phyloP scores from a whole-genome alignment of 2,797 vertebrate genomes.

The Chaunax sp. region DNA sequence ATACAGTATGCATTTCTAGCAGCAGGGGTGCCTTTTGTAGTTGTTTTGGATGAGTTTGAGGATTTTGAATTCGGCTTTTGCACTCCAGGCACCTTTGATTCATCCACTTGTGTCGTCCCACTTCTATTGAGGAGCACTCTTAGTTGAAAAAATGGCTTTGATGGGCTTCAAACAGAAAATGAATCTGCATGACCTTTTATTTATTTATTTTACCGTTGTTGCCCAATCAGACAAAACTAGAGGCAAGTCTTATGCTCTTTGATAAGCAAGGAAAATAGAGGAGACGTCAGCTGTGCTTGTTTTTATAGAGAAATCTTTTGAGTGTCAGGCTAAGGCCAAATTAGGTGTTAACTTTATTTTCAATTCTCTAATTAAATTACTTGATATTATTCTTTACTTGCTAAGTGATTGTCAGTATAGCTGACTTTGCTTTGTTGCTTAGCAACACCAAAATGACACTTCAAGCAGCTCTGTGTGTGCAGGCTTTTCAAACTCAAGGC shows the following conservation, averaged over 20 bases:
- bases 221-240: slow-evolving; percentile 20
- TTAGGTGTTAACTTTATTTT: slow-evolving; percentile 35
- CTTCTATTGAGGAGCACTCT: slow-evolving; percentile 48
- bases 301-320: slow-evolving; percentile 12
- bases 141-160: too few relatives aligned
- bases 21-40: slow-evolving; percentile 41
- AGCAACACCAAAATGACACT: slow-evolving; percentile 54
- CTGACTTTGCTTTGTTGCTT: slow-evolving; percentile 50
- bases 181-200: neutral
- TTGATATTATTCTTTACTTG: slow-evolving; percentile 31
- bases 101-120: slow-evolving; percentile 40
- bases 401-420: slow-evolving; percentile 41
- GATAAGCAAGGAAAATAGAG: neutral
- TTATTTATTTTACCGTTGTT: neutral
- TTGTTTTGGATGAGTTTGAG: slow-evolving; percentile 50
- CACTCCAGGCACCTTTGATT: slow-evolving; percentile 42
- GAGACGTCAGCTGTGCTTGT: neutral
- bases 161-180: slow-evolving; percentile 25
- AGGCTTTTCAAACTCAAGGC: slow-evolving; percentile 57
- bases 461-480: slow-evolving; percentile 21
- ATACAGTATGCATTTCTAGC: slow-evolving; percentile 48
- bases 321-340: slow-evolving; percentile 22
- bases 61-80: slow-evolving; percentile 39
- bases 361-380: slow-evolving; percentile 42
- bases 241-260: slow-evolving; percentile 2